Base-by-base conservation (phyloP, 1,140 invertebrate species). In the Drosophila suzukii region DNA sequence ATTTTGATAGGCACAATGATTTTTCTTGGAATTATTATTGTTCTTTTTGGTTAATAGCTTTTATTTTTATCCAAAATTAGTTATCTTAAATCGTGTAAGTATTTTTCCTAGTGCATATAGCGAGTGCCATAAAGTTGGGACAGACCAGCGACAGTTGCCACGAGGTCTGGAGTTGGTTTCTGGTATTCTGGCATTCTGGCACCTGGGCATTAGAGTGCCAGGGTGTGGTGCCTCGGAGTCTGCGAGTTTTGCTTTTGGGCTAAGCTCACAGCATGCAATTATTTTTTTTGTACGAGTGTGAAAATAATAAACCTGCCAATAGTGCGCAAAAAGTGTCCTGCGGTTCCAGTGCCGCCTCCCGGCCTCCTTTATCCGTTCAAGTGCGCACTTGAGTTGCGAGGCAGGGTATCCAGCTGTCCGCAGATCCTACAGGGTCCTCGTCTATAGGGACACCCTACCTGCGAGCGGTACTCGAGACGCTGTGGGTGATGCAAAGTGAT, bases 211-310 rank as follows among this genome's bases (percentile, higher is more conserved):
- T 38, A 50, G 20, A n/a, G n/a, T 44, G 50, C 27, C 63, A 72
- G 78, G 83, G 82, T 76, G 82, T 85, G 83, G 83, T 88, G 82
- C 79, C 83, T 72, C 41, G 47, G 58, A 75, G 79, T 86, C 83
- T 86, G 60, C 27, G 51, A 58, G 39, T 75, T 50, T 76, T 53
- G 27, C 20, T 66, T 38, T 63, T 60, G 62, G 82, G 70, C 68
- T 85, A 82, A 86, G 84, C 79, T 75, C 83, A 88, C 83, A 86
- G 83, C 83, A 75, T 88, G 83, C 83, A 86, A 86, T 86, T 86
- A 86, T 86, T 88, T 86, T 79, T 11, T 17, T 32, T 24, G 24
- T 44, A 61, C 83, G 34, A 86, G 83, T 86, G 83, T 86, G 83
- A 86, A 88, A 82, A 86, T 86, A 83, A 86, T 86, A 86, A 86